These are phyloP conservation scores for Sialis lutaria DNA, from an alignment of 2,888 invertebrate species.

Conservation along the genomic window DNA sequence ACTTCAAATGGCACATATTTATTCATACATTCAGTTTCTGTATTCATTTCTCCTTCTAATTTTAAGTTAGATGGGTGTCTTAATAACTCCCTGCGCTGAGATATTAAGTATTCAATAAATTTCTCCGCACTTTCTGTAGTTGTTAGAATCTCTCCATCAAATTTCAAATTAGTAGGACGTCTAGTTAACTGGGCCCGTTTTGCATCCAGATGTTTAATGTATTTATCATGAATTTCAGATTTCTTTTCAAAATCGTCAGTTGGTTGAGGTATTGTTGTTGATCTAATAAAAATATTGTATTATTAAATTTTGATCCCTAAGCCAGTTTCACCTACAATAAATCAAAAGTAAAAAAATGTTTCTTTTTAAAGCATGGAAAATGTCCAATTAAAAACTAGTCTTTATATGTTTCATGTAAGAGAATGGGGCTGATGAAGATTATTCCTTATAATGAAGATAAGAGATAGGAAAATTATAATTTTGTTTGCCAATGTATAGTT, in stretches of 20 bases:
- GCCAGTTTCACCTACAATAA: too few species aligned
- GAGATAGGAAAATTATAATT: too few species aligned
- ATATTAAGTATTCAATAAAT: constrained; percentile 19
- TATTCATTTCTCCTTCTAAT: constrained; percentile 27
- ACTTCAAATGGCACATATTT: constrained; percentile 26
- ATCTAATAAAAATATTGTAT: neutral
- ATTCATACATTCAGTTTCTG: constrained; percentile 25
- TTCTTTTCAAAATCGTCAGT: constrained; percentile 13
- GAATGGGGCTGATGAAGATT: too few species aligned
- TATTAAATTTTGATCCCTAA: too few species aligned
- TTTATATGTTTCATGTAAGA: too few species aligned
- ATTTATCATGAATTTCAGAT: constrained; percentile 23
- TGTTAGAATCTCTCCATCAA: constrained; percentile 26
- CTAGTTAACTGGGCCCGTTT: constrained; percentile 22
- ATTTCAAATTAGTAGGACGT: constrained; percentile 20
- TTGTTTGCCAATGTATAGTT: too few species aligned
- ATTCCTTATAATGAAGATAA: too few species aligned
- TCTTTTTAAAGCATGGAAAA: too few species aligned
- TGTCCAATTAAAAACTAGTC: too few species aligned
- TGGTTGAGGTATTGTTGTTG: neutral
- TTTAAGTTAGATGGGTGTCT: constrained; percentile 27
- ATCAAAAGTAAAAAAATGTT: too few species aligned
- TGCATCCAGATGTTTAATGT: constrained; percentile 19
- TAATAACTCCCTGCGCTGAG: constrained; percentile 24
- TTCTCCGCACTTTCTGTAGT: constrained; percentile 20